These are phyloP conservation scores for Proterorhinus semilunaris DNA, from an alignment of 2,113 vertebrate genomes.

Conservation along the genomic window DNA sequence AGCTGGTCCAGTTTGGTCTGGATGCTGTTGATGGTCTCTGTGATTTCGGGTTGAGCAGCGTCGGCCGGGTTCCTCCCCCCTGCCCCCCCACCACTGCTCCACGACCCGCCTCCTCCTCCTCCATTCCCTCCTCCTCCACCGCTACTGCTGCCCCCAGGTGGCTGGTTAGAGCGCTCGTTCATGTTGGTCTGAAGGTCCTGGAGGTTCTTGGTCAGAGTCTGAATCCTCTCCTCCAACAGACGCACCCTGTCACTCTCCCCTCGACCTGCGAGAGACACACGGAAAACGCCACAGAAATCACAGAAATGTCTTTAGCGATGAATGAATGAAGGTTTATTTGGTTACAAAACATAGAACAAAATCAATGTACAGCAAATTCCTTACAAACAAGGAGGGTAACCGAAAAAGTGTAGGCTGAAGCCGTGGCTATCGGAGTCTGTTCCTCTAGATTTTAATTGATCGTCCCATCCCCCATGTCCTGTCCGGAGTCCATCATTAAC, in stretches of 20 bases:
- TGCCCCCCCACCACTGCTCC: neutral
- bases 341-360: no score
- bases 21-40: constrained; percentile 85
- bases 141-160: constrained; percentile 23
- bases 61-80: constrained; percentile 80
- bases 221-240: constrained; percentile 86
- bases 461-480: no score
- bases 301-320: neutral
- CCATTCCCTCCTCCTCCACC: neutral
- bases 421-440: no score
- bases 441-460: no score
- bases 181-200: constrained; percentile 79
- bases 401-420: no score
- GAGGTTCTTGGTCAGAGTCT: constrained; percentile 82
- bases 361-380: no score
- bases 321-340: no score
- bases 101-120: neutral
- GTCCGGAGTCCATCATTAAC: no score
- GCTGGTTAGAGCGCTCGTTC: constrained; percentile 63
- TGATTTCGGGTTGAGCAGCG: constrained; percentile 83
- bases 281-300: neutral
- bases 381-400: no score
- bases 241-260: constrained; percentile 79
- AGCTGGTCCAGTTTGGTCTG: constrained; percentile 88
- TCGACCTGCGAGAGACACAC: constrained; percentile 58